These are phyloP conservation scores for Dioctria rufipes DNA, from an alignment of 2,888 invertebrate species.

Conservation along the genomic window DNA sequence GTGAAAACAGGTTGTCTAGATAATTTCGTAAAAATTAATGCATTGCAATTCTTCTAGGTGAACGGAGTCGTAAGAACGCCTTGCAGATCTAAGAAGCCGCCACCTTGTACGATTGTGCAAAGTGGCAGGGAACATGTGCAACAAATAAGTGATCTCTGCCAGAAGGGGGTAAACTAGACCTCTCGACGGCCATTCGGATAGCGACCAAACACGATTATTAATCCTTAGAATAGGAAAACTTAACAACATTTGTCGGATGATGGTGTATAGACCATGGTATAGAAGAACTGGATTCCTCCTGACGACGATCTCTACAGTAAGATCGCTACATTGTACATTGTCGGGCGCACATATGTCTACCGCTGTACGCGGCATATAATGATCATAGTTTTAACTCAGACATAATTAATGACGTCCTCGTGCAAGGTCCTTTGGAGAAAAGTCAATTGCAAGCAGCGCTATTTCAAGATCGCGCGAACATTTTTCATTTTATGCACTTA, in stretches of 20 bases:
- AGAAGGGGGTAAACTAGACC: constrained; percentile 43
- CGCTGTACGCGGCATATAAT: constrained; percentile 19
- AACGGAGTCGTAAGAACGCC: constrained; percentile 46
- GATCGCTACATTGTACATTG: not conserved
- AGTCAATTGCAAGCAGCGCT: constrained; percentile 37
- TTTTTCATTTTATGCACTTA: constrained; percentile 47
- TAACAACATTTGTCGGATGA: constrained; percentile 3
- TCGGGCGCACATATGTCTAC: constrained; percentile 10
- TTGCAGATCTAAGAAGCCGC: constrained; percentile 54
- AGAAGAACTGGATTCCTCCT: not conserved
- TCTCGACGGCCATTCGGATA: constrained; percentile 11
- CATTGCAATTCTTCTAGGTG: constrained; percentile 41
- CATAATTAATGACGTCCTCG: constrained; percentile 50
- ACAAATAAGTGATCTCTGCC: constrained; percentile 54
- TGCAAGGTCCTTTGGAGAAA: constrained; percentile 44
- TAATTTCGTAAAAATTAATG: constrained; percentile 56
- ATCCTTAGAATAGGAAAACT: constrained; percentile 39
- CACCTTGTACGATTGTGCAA: constrained; percentile 51
- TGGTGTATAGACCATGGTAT: not conserved
- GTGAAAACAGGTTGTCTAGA: constrained; percentile 57
- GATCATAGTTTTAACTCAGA: constrained; percentile 42
- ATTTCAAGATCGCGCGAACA: constrained; percentile 38
- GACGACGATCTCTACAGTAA: not conserved
- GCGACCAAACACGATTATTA: constrained; percentile 47
- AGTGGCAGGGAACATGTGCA: constrained; percentile 56